These are phyloP conservation scores for Parnassius orleans DNA, from an alignment of 2,888 invertebrate species.

Conservation along the genomic window DNA sequence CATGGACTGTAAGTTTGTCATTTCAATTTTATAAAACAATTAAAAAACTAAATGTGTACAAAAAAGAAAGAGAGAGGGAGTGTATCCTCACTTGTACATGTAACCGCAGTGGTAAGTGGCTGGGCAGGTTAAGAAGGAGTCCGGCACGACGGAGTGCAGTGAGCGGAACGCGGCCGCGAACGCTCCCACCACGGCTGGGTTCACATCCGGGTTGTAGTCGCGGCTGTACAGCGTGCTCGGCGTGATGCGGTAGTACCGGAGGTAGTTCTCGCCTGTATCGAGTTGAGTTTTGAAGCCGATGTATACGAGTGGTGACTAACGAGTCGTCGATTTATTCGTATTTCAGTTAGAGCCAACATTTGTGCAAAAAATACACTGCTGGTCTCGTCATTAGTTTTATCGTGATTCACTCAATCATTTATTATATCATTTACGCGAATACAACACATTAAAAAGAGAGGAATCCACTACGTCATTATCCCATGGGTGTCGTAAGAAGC, in stretches of 20 bases:
- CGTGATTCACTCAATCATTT: no score
- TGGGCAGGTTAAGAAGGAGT: slow-evolving; percentile 62
- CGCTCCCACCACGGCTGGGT: slow-evolving; percentile 84
- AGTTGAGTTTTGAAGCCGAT: not conserved
- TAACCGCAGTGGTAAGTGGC: slow-evolving; percentile 54
- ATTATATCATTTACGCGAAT: no score
- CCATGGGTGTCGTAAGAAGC: no score
- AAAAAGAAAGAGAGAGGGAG: not conserved
- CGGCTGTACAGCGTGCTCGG: slow-evolving; percentile 82
- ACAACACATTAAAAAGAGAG: no score
- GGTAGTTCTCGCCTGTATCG: slow-evolving; percentile 76
- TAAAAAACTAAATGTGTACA: no score
- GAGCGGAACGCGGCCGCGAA: slow-evolving; percentile 87
- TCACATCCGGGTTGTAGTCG: slow-evolving; percentile 83
- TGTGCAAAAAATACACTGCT: no score
- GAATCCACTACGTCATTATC: no score
- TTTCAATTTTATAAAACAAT: no score
- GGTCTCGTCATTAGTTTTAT: no score
- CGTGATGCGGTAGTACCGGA: slow-evolving; percentile 81
- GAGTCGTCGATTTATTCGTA: no score
- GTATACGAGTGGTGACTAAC: no score
- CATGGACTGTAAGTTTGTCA: slow-evolving; percentile 32
- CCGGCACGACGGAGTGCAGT: slow-evolving; percentile 84
- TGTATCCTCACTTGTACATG: slow-evolving; percentile 53
- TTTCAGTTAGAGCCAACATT: no score